Evolutionary conservation across 1,140 invertebrate genomes (phyloP).

Genomic region (Drosophila saltans): DNA sequence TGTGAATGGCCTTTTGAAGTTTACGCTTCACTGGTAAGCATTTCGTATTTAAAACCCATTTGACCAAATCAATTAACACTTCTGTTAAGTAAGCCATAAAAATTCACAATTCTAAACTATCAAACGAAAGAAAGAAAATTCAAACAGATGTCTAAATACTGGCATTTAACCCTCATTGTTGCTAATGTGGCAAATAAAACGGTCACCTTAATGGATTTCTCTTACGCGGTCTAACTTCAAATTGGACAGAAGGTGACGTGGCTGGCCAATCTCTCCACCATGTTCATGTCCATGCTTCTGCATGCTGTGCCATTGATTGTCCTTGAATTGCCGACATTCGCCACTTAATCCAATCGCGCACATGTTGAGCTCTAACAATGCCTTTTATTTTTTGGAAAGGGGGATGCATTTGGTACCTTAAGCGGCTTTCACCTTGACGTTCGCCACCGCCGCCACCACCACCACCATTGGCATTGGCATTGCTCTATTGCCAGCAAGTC

Average conservation of each 20-base stretch:
- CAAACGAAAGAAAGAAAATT: constrained; percentile 48
- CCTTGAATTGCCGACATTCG: constrained; percentile 62
- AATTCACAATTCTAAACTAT: constrained; percentile 26
- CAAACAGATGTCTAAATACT: constrained; percentile 77
- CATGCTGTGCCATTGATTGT: constrained; percentile 79
- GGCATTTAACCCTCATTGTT: constrained; percentile 75
- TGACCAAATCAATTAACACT: constrained; percentile 69
- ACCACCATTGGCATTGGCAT: constrained; percentile 19
- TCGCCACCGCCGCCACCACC: constrained; percentile 50
- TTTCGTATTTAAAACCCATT: constrained; percentile 2
- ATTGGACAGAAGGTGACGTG: constrained; percentile 75
- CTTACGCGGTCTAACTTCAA: constrained; percentile 78
- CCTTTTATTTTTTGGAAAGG: constrained; percentile 8
- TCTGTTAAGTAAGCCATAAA: constrained; percentile 63
- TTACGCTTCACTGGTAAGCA: constrained; percentile 46
- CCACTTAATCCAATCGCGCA: constrained; percentile 83
- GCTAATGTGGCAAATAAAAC: constrained; percentile 77
- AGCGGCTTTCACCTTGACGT: constrained; percentile 79
- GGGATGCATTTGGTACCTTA: constrained; percentile 59
- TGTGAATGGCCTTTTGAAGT: constrained; percentile 41
- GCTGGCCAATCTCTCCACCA: constrained; percentile 8
- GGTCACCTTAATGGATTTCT: constrained; percentile 80
- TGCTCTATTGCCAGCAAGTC: not conserved
- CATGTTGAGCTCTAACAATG: constrained; percentile 75
- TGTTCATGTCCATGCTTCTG: constrained; percentile 5